Base-by-base conservation (phyloP, 2,888 invertebrate species). In the Orthonevra nobilis region DNA sequence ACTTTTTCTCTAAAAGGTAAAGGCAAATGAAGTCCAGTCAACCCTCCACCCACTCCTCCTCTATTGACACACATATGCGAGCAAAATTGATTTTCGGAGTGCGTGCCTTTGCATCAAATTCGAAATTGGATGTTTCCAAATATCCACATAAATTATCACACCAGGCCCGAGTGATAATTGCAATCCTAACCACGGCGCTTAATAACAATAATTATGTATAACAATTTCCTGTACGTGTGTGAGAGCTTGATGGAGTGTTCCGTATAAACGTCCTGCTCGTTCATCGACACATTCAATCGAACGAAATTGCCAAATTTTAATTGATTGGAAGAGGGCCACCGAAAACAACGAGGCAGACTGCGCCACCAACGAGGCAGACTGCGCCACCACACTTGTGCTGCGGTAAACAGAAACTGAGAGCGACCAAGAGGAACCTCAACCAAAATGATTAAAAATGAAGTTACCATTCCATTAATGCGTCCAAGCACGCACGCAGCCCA, bases 121-220 rank as follows among this genome's bases (percentile, higher is more conserved):
- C 50, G 44, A 58, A 63, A 70, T 68, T 60, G 46, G 26, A 68
- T 54, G 30, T 38, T 50, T 48, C 42, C 46, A 38, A 60, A 32
- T 38, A 44, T 48, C 42, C 46, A 38, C 54, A 79, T 73, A 56
- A 79, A 68, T 73, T 73, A 61, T 46, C 46, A 38, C 40, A 5
- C 60, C 54, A 44, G 66, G 46, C 60, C 54, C 34, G 42, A 68
- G 66, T 61, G 73, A 66, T 58, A 79, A 77, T 66, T 66, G 64
- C 60, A 52, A 50, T 54, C 42, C 68, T 30, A 54, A 73, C 73
- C 73, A 28, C 56, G 30, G 6, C 48, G 36, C 46, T 73, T 56
- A 68, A 79, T 73, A 79, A 73, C 68, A 79, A 79, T 68, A 66
- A 79, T 79, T 79, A 73, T n/a, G n/a, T n/a, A n/a, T 68, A 61